A percentile compares a stretch with the other conserved stretches of the same genome.
Evolutionary conservation across 2,113 vertebrate species (phyloP).

Genomic region (Notothenia rossii): DNA sequence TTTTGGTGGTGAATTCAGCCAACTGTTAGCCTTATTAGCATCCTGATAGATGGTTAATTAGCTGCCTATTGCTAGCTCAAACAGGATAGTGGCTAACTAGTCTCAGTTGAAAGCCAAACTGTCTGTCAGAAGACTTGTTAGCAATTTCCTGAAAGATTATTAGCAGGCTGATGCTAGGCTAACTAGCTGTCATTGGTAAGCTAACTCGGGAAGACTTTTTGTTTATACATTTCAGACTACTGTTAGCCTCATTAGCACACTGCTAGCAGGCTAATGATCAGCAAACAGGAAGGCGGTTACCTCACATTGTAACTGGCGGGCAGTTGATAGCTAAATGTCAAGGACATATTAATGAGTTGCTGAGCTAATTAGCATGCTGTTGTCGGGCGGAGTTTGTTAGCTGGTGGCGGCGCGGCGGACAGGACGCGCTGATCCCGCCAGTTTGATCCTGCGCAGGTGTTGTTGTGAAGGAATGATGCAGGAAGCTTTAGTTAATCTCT

Average conservation of each 20-base stretch:
- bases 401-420: constrained; percentile 4
- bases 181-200: no score
- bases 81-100: no score
- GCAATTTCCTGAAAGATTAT: no score
- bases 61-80: no score
- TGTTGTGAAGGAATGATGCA: constrained; percentile 72
- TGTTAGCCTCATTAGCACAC: not conserved
- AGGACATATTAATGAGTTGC: not conserved
- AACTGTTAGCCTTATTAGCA: not conserved
- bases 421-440: not conserved
- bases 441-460: constrained; percentile 53
- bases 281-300: not conserved
- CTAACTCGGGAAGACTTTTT: not conserved
- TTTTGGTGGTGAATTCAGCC: not conserved
- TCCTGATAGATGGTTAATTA: no score
- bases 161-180: not conserved
- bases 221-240: not conserved
- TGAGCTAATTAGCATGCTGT: not conserved
- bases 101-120: no score
- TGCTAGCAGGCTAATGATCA: not conserved
- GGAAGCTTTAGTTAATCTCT: constrained; percentile 69
- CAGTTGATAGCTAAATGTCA: not conserved
- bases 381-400: not conserved
- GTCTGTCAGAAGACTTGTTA: no score
- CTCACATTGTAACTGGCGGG: not conserved